phyloP scores from a whole-genome alignment of 2,113 vertebrate genomes.

The Brachyhypopomus gauderio region DNA sequence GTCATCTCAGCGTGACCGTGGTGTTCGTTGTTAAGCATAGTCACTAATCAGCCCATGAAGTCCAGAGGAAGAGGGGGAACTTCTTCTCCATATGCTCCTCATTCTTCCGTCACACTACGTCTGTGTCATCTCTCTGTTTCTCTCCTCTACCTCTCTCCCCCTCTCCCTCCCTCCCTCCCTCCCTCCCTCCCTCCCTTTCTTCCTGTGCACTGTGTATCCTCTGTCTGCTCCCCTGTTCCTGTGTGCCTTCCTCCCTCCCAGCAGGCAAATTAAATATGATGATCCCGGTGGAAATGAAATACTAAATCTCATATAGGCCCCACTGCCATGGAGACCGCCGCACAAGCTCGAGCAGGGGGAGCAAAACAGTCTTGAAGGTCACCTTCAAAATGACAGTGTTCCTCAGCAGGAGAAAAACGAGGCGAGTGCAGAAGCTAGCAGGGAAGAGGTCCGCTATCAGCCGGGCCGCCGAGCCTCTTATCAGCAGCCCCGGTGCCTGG shows the following conservation, averaged over 20 bases:
- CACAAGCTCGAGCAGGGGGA: slow-evolving; percentile 28
- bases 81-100: too few relatives aligned
- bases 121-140: too few relatives aligned
- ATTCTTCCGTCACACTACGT: neutral
- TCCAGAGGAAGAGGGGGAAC: neutral
- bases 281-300: slow-evolving; percentile 76
- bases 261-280: slow-evolving; percentile 70
- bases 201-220: neutral
- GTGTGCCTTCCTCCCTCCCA: slow-evolving; percentile 41
- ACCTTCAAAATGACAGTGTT: slow-evolving; percentile 65
- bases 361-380: slow-evolving; percentile 63
- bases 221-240: neutral
- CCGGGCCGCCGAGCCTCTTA: slow-evolving; percentile 36
- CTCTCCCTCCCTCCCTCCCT: neutral
- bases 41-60: neutral
- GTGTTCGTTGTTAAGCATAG: neutral
- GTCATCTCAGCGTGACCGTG: neutral
- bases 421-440: slow-evolving; percentile 37
- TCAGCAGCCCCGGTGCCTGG: slow-evolving; percentile 44
- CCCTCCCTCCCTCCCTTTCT: slow-evolving; percentile 5
- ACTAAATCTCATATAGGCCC: slow-evolving; percentile 66
- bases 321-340: slow-evolving; percentile 32
- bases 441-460: slow-evolving; percentile 45
- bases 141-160: neutral
- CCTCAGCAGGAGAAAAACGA: slow-evolving; percentile 47